Evolutionary conservation across 2,113 vertebrate species (phyloP), one percentile per base, ranked within the genome.

Genomic region (Pteropus alecto): DNA sequence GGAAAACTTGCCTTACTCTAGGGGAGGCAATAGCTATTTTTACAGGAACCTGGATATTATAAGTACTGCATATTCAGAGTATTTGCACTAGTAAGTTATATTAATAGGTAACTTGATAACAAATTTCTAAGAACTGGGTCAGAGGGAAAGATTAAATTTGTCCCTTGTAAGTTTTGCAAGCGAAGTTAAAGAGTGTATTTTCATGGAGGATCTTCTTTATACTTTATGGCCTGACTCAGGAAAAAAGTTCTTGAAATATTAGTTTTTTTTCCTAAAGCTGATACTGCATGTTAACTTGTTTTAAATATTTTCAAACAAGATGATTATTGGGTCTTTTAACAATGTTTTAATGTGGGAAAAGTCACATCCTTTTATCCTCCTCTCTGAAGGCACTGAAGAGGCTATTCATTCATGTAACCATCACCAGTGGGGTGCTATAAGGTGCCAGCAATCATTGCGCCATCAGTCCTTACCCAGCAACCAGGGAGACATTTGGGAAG

Each of bases 91-190:
- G 77, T 93, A 79, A 88, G 89, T n/a, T 95, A 87, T 96, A 92
- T 97, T 97, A 97, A 95, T 91, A 93, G 90, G 18, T 93, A 92
- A 90, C 74, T 90, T 70, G 70, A 51, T 97, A 90, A 91, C 61
- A 96, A 60, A 96, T 96, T 96, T 93, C 65, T 94, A 78, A 96
- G 90, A 97, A 97, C 68, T 97, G 26, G 78, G 92, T 96, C 95
- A 96, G 26, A 73, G 33, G 28, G 21, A 95, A 79, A 86, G 71
- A 91, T 81, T 96, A 94, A 94, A 93, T 70, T 38, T 43, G n/a
- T 91, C 6, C 48, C 56, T 41, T 70, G 6, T 28, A 89, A 81
- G 46, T 58, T 89, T 78, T 63, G 18, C 6, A 77, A 77, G 26
- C 65, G 61, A 51, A 83, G 41, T 61, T 67, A 28, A 82, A 67